These are phyloP conservation scores for Aeoliscus strigatus DNA, from an alignment of 2,797 vertebrate species.

Conservation along the genomic window DNA sequence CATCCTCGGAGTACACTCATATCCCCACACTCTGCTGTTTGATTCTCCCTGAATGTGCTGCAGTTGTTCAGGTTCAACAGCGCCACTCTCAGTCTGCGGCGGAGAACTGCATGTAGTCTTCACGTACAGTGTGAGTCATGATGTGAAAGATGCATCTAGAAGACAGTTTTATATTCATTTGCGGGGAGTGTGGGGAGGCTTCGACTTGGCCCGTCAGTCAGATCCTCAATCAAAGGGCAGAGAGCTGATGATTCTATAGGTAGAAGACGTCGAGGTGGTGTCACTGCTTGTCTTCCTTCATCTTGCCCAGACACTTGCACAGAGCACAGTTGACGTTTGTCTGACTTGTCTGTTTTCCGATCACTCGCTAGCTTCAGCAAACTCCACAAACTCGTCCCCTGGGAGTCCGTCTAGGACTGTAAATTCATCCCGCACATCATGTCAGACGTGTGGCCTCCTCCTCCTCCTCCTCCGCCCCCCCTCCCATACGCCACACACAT, in stretches of 20 bases:
- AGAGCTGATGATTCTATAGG: no score
- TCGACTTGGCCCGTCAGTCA: no score
- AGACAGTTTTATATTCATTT: conserved; percentile 10
- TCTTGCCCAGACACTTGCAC: no score
- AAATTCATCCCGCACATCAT: conserved; percentile 25
- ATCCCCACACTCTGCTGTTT: conserved; percentile 31
- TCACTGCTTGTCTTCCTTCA: no score
- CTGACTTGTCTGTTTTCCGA: conserved; percentile 4
- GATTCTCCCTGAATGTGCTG: conserved; percentile 40
- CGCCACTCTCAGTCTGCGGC: conserved; percentile 45
- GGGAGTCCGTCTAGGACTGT: conserved; percentile 12
- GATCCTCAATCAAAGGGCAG: no score
- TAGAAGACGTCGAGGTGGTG: no score
- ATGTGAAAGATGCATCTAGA: conserved; percentile 18
- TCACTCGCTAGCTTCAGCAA: conserved; percentile 11
- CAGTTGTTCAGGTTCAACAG: conserved; percentile 61
- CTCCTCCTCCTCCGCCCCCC: no score
- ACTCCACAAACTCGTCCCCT: conserved; percentile 35
- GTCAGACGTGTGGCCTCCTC: no score
- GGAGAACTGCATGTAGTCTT: conserved; percentile 4
- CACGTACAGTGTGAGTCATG: conserved; percentile 27
- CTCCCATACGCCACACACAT: no score
- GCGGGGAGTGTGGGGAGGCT: no score
- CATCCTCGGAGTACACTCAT: conserved; percentile 41
- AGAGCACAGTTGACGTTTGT: conserved; percentile 47